Evolutionary conservation across 2,797 vertebrate genomes (phyloP), one percentile per base, ranked within the genome.

Genomic region (Cacajao melanocephalus): DNA sequence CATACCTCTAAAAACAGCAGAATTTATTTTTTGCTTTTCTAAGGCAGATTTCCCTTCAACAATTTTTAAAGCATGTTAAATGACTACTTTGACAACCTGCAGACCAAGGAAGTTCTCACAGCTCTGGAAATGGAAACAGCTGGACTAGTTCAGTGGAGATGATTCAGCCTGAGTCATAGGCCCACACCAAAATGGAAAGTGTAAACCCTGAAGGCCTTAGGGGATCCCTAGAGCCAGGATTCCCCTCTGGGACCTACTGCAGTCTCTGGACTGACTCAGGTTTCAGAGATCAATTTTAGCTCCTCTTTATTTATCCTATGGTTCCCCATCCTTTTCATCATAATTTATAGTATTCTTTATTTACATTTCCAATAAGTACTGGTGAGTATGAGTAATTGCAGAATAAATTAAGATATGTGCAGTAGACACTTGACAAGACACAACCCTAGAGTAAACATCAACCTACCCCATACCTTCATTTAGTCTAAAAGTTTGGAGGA

Each of bases 71-170:
- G 81, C 41, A 36, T 44, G 85, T 76, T 76, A 96, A 97, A 97
- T 96, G 95, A 95, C 72, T 52, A 82, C 81, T 96, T 85, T 92
- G 73, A 96, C 84, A 93, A 95, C 61, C 79, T 96, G 58, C 58
- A 96, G 48, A 72, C 82, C 33, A 36, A 73, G 19, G 58, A 89
- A n/a, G 15, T 48, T 88, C 82, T 58, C 88, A 33, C 64, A 85
- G 61, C 67, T 94, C 87, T 89, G 76, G 52, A 96, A 97, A 96
- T 93, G 88, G 93, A 97, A 98, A 97, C 78, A 97, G 96, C 90
- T 93, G 94, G 90, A 55, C 72, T 78, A 10, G 52, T 46, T 75
- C 91, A 70, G 17, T 36, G 75, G 64, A 33, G 76, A 28, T 97
- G 96, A 97, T 73, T 96, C 97, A 97, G 67, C 20, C 80, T 97